A percentile compares a stretch with the other conserved stretches of the same genome.
Conservation (phyloP, 2,888 invertebrate genomes). For the Drosophila lacicola region DNA sequence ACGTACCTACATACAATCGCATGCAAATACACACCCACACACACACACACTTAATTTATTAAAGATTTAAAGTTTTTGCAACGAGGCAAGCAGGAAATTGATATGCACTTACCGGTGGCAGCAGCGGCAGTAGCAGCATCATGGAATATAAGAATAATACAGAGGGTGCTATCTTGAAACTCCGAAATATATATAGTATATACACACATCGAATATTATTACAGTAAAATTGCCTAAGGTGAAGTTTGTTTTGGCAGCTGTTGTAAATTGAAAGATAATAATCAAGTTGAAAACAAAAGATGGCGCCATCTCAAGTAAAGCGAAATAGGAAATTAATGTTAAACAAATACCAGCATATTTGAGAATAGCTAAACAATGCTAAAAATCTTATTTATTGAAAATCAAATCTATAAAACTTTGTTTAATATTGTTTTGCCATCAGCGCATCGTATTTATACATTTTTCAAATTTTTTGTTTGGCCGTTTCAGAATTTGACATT, state of each 20-base stretch:
- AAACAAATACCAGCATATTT: not conserved
- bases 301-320: conserved; percentile 20
- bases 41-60: conserved; percentile 57
- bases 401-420: too few species aligned
- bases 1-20: conserved; percentile 9
- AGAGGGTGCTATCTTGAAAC: conserved; percentile 48
- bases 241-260: conserved; percentile 70
- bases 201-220: conserved; percentile 42
- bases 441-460: not conserved
- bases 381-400: not conserved
- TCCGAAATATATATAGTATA: conserved; percentile 25
- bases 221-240: conserved; percentile 48
- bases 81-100: conserved; percentile 64
- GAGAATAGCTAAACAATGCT: not conserved
- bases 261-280: conserved; percentile 76
- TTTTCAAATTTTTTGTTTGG: conserved; percentile 4
- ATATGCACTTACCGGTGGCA: conserved; percentile 75
- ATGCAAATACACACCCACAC: conserved; percentile 15
- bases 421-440: not conserved
- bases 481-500: not conserved
- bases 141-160: conserved; percentile 63
- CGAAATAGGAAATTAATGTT: conserved; percentile 25
- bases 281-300: conserved; percentile 46
- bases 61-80: conserved; percentile 72
- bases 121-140: conserved; percentile 19